Base-by-base conservation (phyloP, 2,113 vertebrate species). In the Sorex fumeus region DNA sequence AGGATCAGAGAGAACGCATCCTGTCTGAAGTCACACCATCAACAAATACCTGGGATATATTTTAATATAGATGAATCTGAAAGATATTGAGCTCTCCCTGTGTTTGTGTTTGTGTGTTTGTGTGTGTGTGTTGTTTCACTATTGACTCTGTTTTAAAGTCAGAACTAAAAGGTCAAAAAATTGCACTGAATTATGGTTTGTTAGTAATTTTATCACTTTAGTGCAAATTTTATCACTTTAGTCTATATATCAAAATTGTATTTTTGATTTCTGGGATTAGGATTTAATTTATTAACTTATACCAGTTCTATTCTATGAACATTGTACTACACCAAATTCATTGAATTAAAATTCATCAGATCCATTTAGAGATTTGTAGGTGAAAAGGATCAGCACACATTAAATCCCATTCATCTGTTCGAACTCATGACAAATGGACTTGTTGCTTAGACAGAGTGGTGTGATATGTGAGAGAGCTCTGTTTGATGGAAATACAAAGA, bases 311-410 rank as follows among this genome's bases (percentile, higher is more conserved):
- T 18, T 94, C 69, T 88, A 23, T 83, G 76, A 76, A 70, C 3
- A 13, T 50, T 27, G 21, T 72, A 40, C 53, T 83, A 34, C 18
- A 60, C 18, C 57, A 60, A 60, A 60, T 60, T 60, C 57, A 60
- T 60, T 60, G 57, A 23, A 21, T 60, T 23, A 6, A 72, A 79
- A 45, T 57, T 53, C 34, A 9, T 21, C 43, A 43, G 84, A 34
- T 76, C 25, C 36, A 15, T 81, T 78, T 77, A 87, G 69, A 93
- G 83, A 81, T 94, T 87, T 84, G 47, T 64, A 71, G 75, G 32
- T 66, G 12, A 79, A 36, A 34, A 57, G 43, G 76, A n/a, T 93
- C 62, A 86, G 57, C 36, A 32, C 30, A 82, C 78, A 82, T 81
- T 67, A 79, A 93, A 90, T 88, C 30, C n/a, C 36, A 69, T 50